Evolutionary conservation across 2,888 invertebrate species (phyloP), one percentile per base, ranked within the genome.

Genomic region (Galeruca laticollis): DNA sequence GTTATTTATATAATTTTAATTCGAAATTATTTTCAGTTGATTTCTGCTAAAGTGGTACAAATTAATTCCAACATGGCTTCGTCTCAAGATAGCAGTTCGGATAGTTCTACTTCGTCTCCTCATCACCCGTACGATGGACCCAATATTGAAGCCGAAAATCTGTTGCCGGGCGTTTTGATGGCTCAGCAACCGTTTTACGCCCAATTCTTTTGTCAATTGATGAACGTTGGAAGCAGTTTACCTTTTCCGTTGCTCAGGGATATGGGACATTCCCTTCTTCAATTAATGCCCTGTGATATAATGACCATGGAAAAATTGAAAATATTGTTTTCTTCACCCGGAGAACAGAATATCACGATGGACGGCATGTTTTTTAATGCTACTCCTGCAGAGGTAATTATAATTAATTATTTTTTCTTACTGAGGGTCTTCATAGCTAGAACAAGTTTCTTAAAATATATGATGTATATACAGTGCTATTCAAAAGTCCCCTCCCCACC

Each of bases 91-190:
- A 96, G 96, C 67, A 96, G 96, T 81, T 96, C 96, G 68, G 98
- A 98, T 84, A 97, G 97, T 77, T 97, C 97, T 68, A 94, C 96
- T 2, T 95, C 96, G 2, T 97, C 97, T 0, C 97, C 97, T 1
- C 96, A 95, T 75, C 90, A 94, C 82, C 92, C 93, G 0, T 94
- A 93, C 78, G 94, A 94, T 83, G 91, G 92, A 72, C 91, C 93
- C 56, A 93, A 92, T 80, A 85, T 91, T 18, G 95, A 96, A 81
- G 94, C 94, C 0, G 98, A 98, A 86, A 93, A 92, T 82, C 92
- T 92, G 75, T 86, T 98, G 76, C 98, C 98, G 11, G 97, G 98
- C 69, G 96, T 97, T 79, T 87, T 95, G 60, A 95, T 98, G 88
- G 92, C 97, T 0, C 91, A 93, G 86, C 92, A 93, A 78, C 89